phyloP scores from a whole-genome alignment of 2,113 vertebrate genomes.

The Indicator indicator region DNA sequence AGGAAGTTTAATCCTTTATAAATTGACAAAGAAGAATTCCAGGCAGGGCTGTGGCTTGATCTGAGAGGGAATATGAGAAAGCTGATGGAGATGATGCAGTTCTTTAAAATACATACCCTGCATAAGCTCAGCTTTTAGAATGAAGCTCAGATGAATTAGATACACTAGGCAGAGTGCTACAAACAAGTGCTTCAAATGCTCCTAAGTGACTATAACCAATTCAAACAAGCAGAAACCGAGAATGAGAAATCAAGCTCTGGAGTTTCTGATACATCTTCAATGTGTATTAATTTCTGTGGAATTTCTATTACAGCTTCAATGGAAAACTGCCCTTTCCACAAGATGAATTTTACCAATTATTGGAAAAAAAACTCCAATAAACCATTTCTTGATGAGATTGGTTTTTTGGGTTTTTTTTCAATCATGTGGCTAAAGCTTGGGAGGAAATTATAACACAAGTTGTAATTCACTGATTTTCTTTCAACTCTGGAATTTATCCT shows the following conservation, averaged over 20 bases:
- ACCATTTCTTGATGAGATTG: not conserved
- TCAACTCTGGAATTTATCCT: not conserved
- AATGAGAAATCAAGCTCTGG: not conserved
- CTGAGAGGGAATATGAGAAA: not conserved
- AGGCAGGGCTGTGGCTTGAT: not conserved
- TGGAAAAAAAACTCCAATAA: not conserved
- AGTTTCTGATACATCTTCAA: not conserved
- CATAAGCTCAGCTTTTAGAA: not conserved
- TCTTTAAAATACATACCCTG: not conserved
- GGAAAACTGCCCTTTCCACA: not conserved
- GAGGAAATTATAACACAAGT: not conserved
- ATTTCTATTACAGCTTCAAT: not conserved
- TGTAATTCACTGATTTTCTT: not conserved
- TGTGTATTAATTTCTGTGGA: too few relatives aligned
- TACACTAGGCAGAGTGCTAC: not conserved
- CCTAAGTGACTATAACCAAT: not conserved
- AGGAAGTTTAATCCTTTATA: not conserved
- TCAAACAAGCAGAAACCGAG: not conserved
- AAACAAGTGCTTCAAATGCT: not conserved
- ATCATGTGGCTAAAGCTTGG: not conserved
- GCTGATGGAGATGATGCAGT: not conserved
- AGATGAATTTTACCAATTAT: not conserved
- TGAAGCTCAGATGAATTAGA: not conserved
- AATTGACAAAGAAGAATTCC: not conserved
- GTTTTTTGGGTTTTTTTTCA: not conserved